A percentile compares a stretch with the other conserved stretches of the same genome.
phyloP scores from a whole-genome alignment of 1,140 invertebrate species.

The Drosophila rufa region DNA sequence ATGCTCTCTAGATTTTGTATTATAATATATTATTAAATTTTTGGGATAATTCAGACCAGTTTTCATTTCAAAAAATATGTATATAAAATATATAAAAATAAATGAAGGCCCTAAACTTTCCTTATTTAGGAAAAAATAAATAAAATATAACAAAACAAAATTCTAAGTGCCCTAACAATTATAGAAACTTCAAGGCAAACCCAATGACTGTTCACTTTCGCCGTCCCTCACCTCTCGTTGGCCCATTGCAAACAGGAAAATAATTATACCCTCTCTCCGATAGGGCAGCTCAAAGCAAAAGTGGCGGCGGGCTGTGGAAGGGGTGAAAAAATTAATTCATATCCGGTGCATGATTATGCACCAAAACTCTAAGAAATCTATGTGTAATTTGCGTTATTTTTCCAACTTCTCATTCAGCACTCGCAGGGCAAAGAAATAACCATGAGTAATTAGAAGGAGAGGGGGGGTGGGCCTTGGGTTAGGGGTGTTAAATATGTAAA shows the following conservation, averaged over 20 bases:
- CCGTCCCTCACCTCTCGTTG: background rate
- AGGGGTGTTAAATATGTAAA: constrained; percentile 49
- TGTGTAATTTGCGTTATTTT: constrained; percentile 72
- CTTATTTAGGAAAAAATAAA: too few relatives aligned
- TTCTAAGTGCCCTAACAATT: background rate
- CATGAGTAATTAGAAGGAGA: constrained; percentile 41
- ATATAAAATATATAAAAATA: background rate
- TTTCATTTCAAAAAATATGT: background rate
- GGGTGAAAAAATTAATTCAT: constrained; percentile 75
- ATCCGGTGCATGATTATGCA: constrained; percentile 81
- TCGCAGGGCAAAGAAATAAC: constrained; percentile 22
- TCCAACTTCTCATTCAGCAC: constrained; percentile 48
- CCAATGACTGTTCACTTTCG: constrained; percentile 39
- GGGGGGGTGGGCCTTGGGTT: constrained; percentile 26
- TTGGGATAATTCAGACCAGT: background rate
- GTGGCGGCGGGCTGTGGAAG: background rate
- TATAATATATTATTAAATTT: background rate
- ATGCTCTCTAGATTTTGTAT: constrained; percentile 2
- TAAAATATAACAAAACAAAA: background rate
- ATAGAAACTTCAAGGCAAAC: background rate
- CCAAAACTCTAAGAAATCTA: constrained; percentile 79
- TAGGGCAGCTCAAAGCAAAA: constrained; percentile 25
- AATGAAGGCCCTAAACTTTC: too few relatives aligned
- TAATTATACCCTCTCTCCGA: constrained; percentile 37
- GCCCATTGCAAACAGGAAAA: constrained; percentile 27